These are phyloP conservation scores for Leucoraja ocellata DNA, from an alignment of 2,797 vertebrate species.

Conservation along the genomic window DNA sequence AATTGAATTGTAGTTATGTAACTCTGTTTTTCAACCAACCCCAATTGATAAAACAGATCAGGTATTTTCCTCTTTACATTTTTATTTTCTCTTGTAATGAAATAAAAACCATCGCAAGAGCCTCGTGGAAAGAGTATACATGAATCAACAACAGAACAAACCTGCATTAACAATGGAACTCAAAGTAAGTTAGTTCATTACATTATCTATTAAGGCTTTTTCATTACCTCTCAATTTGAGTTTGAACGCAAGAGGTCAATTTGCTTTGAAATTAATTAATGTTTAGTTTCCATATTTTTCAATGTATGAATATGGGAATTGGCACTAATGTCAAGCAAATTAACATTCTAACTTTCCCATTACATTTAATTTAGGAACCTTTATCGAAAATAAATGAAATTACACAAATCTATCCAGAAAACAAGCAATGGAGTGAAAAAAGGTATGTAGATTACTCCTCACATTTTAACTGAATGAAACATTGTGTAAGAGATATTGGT, in stretches of 20 bases:
- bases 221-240: neutral
- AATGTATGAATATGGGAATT: neutral
- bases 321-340: neutral
- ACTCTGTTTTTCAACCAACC: neutral
- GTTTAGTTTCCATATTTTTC: neutral
- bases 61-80: neutral
- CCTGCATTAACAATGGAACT: neutral
- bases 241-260: neutral
- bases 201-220: neutral
- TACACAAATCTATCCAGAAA: neutral
- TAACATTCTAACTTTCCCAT: neutral
- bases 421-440: neutral
- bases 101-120: neutral
- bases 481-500: neutral
- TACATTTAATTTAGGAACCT: neutral
- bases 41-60: neutral
- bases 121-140: neutral
- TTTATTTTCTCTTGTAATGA: neutral
- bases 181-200: neutral
- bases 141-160: neutral
- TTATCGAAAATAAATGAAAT: neutral
- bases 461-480: neutral
- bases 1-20: neutral
- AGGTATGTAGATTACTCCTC: neutral
- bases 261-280: slow-evolving; percentile 18